A percentile compares a stretch with the other conserved stretches of the same genome.
These are phyloP conservation scores for Cecropterus lyciades DNA, from an alignment of 1,140 invertebrate species.

Conservation along the genomic window DNA sequence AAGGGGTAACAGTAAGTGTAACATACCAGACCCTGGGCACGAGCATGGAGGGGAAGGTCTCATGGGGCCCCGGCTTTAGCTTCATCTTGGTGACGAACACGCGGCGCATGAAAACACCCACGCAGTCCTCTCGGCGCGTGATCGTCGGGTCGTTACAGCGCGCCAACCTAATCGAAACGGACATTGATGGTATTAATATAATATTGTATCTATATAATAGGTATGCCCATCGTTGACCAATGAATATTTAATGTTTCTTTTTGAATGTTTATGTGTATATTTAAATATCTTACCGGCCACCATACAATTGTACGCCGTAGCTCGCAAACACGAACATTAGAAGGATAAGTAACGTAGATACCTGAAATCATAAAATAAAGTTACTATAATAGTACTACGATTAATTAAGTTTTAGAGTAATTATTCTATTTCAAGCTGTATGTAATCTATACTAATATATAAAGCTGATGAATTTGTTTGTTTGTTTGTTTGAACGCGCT, in stretches of 20 bases:
- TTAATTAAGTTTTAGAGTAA: too few relatives aligned
- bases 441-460: too few relatives aligned
- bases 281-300: conserved; percentile 86
- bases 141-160: conserved; percentile 98
- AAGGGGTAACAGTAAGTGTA: conserved; percentile 7
- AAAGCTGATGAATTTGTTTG: too few relatives aligned
- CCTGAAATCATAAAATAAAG: conserved; percentile 83
- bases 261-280: neutral
- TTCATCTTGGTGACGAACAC: conserved; percentile 99
- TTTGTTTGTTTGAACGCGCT: too few relatives aligned
- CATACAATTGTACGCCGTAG: conserved; percentile 99
- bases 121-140: conserved; percentile 92
- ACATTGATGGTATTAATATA: too few relatives aligned
- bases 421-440: too few relatives aligned
- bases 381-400: too few relatives aligned
- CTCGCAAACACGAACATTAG: conserved; percentile 99
- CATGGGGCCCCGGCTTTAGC: conserved; percentile 90
- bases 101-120: conserved; percentile 96
- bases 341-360: conserved; percentile 98
- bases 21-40: conserved; percentile 98
- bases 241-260: too few relatives aligned
- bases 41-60: conserved; percentile 96
- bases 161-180: conserved; percentile 87
- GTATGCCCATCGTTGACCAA: too few relatives aligned
- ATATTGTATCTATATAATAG: too few relatives aligned